Evolutionary conservation across 1,140 invertebrate genomes (phyloP), one percentile per base, ranked within the genome.

Genomic region (Harlomillsia oculata): DNA sequence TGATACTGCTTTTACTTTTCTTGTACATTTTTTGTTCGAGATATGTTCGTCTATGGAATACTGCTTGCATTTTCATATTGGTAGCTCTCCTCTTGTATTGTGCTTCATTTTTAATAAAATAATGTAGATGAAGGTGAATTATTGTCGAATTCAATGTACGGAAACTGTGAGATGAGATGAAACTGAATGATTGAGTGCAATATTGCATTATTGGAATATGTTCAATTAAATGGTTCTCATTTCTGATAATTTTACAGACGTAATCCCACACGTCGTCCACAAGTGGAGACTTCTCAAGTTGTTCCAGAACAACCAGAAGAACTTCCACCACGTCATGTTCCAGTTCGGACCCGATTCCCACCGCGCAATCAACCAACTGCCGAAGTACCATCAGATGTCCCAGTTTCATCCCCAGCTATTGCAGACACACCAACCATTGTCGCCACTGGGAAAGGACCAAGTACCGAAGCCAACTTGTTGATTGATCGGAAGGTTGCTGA

Each of bases 401-500:
- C n/a, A 30, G 44, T 26, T 8, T 23, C 52, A 34, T 37, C 18
- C n/a, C 41, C 37, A 21, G 53, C n/a, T 18, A 13, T 46, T 41
- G 32, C n/a, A 1, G 34, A 30, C 9, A 30, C 34, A n/a, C 25
- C 14, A 13, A 5, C 45, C 2, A 18, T 41, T 43, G 52, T 23
- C 4, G 26, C 29, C 14, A 14, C 25, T 13, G 25, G 36, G 2
- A n/a, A 32, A 3, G 18, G 36, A 28, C 41, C 51, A 8, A n/a
- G 37, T n/a, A 34, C 51, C 16, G 36, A 45, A 23, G 50, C 32
- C 26, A 37, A 43, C 18, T 28, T 36, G 9, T 29, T 40, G 9
- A 23, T 21, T 41, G 60, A 62, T 11, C 37, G n/a, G 23, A 62
- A 57, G 49, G n/a, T n/a, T n/a, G 50, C 60, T 14, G 60, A 62